Conservation (phyloP, 2,113 vertebrate species). For the Motacilla tschutschensis region DNA sequence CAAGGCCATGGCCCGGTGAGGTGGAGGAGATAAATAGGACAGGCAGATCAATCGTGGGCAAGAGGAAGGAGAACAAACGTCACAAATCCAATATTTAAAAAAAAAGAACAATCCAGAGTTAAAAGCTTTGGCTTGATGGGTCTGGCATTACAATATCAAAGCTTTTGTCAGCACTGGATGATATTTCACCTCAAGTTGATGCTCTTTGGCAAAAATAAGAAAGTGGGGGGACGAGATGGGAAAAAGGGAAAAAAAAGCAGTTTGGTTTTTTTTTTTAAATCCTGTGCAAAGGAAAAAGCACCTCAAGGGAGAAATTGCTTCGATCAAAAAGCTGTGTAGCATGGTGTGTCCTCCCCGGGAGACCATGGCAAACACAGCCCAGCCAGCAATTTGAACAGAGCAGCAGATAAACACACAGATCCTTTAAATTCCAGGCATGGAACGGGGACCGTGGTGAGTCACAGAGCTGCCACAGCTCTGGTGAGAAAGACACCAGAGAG, state of each 20-base stretch:
- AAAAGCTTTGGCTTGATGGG: slow-evolving; percentile 44
- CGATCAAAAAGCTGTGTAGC: slow-evolving; percentile 25
- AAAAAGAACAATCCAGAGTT: slow-evolving; percentile 32
- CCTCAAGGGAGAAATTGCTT: neutral
- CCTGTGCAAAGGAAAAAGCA: neutral
- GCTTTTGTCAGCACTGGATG: slow-evolving; percentile 52
- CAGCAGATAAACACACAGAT: neutral
- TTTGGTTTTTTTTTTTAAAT: neutral
- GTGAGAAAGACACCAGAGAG: neutral
- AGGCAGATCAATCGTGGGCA: slow-evolving; percentile 14
- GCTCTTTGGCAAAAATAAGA: slow-evolving; percentile 51
- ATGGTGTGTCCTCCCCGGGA: neutral
- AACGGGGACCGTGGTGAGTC: neutral
- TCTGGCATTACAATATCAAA: slow-evolving; percentile 46
- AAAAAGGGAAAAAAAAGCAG: neutral
- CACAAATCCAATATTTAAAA: slow-evolving; percentile 22
- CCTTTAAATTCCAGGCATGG: neutral
- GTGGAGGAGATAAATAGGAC: neutral
- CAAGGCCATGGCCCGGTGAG: neutral
- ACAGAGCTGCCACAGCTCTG: neutral
- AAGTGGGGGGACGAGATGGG: neutral
- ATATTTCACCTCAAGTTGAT: slow-evolving; percentile 59
- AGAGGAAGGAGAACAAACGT: neutral
- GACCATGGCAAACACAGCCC: neutral
- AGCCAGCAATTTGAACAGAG: neutral